A percentile compares a stretch with the other conserved stretches of the same genome.
phyloP scores from a whole-genome alignment of 2,888 invertebrate species.

The Apotomis capreana region DNA sequence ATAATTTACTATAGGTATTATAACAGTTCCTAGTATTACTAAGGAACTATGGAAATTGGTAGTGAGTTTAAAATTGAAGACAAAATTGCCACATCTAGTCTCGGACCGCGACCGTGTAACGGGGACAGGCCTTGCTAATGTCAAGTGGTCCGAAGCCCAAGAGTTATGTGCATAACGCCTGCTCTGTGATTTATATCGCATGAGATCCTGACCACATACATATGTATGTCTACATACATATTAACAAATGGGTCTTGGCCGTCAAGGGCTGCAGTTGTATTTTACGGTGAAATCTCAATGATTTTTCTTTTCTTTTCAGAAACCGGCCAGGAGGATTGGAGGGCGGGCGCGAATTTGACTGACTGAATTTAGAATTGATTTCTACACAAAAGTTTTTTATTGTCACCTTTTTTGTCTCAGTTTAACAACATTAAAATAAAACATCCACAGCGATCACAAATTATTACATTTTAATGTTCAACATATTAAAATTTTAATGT shows the following conservation, averaged over 20 bases:
- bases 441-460: too few species aligned
- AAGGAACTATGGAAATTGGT: too few species aligned
- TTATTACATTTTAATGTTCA: too few species aligned
- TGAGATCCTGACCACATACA: slow-evolving; percentile 67
- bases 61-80: neutral
- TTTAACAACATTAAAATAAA: too few species aligned
- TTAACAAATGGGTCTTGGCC: slow-evolving; percentile 62
- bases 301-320: slow-evolving; percentile 56
- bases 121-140: slow-evolving; percentile 70
- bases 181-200: slow-evolving; percentile 74
- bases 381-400: too few species aligned
- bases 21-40: too few species aligned
- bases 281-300: slow-evolving; percentile 56
- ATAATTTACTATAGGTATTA: too few species aligned
- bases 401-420: too few species aligned
- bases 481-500: too few species aligned
- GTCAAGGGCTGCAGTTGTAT: slow-evolving; percentile 52
- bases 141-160: slow-evolving; percentile 72
- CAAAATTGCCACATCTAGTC: neutral
- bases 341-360: neutral
- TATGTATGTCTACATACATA: slow-evolving; percentile 64
- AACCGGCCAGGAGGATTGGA: slow-evolving; percentile 29
- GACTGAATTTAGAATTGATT: neutral
- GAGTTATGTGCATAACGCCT: slow-evolving; percentile 77
- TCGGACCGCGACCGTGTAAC: slow-evolving; percentile 32